Evolutionary conservation across 2,113 vertebrate species (phyloP).

Genomic region (Clupea harengus): DNA sequence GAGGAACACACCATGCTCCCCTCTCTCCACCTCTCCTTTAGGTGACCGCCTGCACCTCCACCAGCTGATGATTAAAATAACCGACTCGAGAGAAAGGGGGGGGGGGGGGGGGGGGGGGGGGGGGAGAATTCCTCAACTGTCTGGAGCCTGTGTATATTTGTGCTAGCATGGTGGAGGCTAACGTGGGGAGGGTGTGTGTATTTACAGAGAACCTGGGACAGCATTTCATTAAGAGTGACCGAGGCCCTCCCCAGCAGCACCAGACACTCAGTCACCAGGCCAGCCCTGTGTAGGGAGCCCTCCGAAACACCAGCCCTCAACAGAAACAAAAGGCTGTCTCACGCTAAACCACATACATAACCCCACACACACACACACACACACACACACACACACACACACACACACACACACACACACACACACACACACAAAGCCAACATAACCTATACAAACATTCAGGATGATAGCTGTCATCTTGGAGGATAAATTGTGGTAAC

Average conservation of each 20-base stretch:
- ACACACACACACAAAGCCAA: not conserved
- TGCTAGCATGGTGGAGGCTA: not conserved
- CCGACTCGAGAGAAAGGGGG: not conserved
- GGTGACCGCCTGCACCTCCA: not conserved
- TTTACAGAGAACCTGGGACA: not conserved
- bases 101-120: slow-evolving; percentile 15
- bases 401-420: not conserved
- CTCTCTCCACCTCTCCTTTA: not conserved
- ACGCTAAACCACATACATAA: not conserved
- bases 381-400: too few species aligned
- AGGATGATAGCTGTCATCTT: not conserved
- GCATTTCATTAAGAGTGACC: not conserved
- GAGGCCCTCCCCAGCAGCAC: not conserved
- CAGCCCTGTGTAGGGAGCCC: not conserved
- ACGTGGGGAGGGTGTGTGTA: not conserved
- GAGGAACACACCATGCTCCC: not conserved
- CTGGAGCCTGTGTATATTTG: slow-evolving; percentile 4
- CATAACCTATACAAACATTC: not conserved
- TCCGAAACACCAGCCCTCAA: not conserved
- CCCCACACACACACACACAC: too few species aligned
- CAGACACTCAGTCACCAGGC: not conserved
- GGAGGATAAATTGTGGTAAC: not conserved
- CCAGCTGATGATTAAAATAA: not conserved
- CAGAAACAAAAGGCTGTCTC: not conserved
- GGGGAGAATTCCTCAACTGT: not conserved